phyloP scores from a whole-genome alignment of 2,797 vertebrate genomes.

The Pelochelys cantorii region DNA sequence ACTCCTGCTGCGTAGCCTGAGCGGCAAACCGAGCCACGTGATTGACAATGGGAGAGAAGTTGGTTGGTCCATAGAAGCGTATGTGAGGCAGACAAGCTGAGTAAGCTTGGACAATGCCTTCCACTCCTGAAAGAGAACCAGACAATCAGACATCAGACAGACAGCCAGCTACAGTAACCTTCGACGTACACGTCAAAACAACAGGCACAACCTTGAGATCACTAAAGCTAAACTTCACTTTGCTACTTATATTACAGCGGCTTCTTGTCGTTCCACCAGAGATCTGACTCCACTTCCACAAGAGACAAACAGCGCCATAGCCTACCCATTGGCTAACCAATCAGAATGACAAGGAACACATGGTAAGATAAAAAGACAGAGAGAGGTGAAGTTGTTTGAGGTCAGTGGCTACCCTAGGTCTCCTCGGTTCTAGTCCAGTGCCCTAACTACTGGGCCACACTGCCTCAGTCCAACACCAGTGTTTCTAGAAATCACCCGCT shows the following conservation, averaged over 20 bases:
- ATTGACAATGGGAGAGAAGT: slow-evolving; percentile 96
- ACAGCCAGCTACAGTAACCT: background rate
- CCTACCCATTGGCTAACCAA: background rate
- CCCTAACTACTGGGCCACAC: background rate
- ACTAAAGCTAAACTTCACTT: background rate
- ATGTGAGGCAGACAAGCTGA: slow-evolving; percentile 95
- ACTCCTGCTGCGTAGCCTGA: slow-evolving; percentile 93
- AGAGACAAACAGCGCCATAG: background rate
- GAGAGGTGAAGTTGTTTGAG: background rate
- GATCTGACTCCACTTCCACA: background rate
- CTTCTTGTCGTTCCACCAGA: background rate
- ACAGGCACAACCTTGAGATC: background rate
- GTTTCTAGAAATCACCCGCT: background rate
- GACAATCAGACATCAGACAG: background rate
- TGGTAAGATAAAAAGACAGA: background rate
- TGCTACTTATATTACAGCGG: background rate
- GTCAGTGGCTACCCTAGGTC: background rate
- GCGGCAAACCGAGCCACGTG: slow-evolving; percentile 95
- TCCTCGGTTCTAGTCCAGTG: background rate
- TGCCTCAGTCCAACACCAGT: too few species aligned
- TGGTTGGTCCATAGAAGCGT: slow-evolving; percentile 97
- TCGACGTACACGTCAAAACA: background rate
- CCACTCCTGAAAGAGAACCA: slow-evolving; percentile 86
- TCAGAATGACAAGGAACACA: background rate
- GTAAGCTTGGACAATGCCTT: slow-evolving; percentile 95